Base-by-base conservation (phyloP, 1,140 invertebrate genomes). In the Drosophila burlai region DNA sequence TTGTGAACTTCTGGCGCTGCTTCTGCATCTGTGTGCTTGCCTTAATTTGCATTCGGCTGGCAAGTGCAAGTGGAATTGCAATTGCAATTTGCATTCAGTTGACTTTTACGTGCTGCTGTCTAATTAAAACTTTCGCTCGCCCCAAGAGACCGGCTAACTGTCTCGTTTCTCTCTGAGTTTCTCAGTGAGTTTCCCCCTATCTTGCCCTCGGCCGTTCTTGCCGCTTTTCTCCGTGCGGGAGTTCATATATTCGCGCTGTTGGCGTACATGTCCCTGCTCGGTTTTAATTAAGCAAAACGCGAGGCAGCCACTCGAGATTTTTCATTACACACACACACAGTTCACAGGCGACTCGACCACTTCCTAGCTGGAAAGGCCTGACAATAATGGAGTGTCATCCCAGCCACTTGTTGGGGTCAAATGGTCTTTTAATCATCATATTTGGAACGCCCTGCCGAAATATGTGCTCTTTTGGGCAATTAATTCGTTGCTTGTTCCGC, bases 201-300 rank as follows among this genome's bases (percentile, higher is more conserved):
- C 49, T 18, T 38, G 42, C 24, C 18, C 21, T 47, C 7, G 46
- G 50, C 15, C 34, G 63, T 49, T 36, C 16, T 40, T 49, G 42
- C 29, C 36, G 60, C 42, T 46, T 55, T 76, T 74, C 45, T 65
- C 62, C 50, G 58, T 54, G 46, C 29, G 42, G 16, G 40, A 66
- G 58, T 52, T 68, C 67, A 67, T 54, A 50, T 65, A 43, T 63
- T 57, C 54, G 16, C 47, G 8, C 47, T 10, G 24, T 29, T 29
- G 18, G 9, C 45, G 63, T 68, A 62, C 61, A 49, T 78, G 68
- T 66, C 55, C 54, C 63, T 90, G 78, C 85, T 84, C 84, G 79
- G 89, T 89, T 89, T 89, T 89, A 89, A 90, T 89, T 89, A 89
- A 81, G 84, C 85, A 90, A 87, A 89, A 90, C 65, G 85, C 72